phyloP scores from a whole-genome alignment of 1,140 invertebrate genomes.

The Platyscapa corneri region DNA sequence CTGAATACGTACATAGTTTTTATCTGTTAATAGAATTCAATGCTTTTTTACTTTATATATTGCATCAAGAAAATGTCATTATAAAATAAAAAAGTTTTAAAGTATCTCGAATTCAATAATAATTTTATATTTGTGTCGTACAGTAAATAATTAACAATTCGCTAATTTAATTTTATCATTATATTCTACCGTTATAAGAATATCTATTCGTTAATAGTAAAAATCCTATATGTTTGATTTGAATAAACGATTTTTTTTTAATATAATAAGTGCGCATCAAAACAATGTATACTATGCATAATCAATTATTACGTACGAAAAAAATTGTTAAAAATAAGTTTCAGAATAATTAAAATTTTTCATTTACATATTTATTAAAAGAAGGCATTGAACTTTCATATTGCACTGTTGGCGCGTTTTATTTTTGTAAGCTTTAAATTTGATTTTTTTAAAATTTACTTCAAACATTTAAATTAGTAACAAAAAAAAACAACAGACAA shows the following conservation, averaged over 20 bases:
- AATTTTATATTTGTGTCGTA: background rate
- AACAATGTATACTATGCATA: too few relatives aligned
- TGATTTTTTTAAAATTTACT: too few relatives aligned
- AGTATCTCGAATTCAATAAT: background rate
- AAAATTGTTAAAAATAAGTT: background rate
- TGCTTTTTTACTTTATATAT: background rate
- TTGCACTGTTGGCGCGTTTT: background rate
- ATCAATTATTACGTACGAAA: background rate
- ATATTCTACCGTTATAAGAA: too few relatives aligned
- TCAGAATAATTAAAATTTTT: background rate
- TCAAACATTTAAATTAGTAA: background rate
- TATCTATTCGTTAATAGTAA: too few relatives aligned
- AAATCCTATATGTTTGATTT: too few relatives aligned
- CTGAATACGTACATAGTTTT: background rate
- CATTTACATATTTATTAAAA: background rate
- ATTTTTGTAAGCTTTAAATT: too few relatives aligned
- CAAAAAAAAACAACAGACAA: background rate
- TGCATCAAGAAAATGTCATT: background rate
- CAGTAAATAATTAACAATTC: too few relatives aligned
- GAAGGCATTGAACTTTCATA: background rate
- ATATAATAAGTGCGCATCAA: too few relatives aligned
- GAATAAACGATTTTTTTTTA: too few relatives aligned
- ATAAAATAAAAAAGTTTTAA: background rate
- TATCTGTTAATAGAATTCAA: constrained; percentile 14
- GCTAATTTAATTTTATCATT: too few relatives aligned